These are phyloP conservation scores for Babyrousa celebensis DNA, from an alignment of 2,797 vertebrate species.

Conservation along the genomic window DNA sequence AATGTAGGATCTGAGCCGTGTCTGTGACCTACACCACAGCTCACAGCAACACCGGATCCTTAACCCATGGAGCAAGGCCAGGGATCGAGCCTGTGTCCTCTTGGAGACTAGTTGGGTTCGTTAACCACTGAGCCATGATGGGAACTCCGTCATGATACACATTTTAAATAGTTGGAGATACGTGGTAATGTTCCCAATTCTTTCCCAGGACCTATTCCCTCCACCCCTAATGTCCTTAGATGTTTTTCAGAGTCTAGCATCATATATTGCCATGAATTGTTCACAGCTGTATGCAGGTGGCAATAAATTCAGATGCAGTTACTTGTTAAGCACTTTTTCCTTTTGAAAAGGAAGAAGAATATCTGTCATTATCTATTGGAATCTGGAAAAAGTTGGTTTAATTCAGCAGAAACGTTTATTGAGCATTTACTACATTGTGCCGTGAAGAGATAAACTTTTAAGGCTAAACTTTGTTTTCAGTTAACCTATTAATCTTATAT, in stretches of 20 bases:
- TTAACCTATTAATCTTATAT: slow-evolving; percentile 64
- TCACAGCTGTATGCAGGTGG: not conserved
- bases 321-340: slow-evolving; percentile 61
- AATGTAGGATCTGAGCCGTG: no score
- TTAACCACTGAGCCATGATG: no score
- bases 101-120: no score
- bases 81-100: no score
- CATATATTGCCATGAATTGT: slow-evolving; percentile 22
- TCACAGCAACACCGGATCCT: no score
- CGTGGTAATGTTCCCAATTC: slow-evolving; percentile 1
- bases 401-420: slow-evolving; percentile 54
- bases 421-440: not conserved
- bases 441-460: slow-evolving; percentile 4
- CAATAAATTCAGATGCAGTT: slow-evolving; percentile 54
- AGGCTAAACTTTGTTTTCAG: slow-evolving; percentile 6
- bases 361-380: slow-evolving; percentile 44
- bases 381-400: slow-evolving; percentile 48
- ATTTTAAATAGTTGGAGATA: slow-evolving; percentile 31
- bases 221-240: not conserved
- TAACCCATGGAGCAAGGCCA: no score
- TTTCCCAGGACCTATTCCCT: not conserved
- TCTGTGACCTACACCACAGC: no score
- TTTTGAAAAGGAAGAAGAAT: slow-evolving; percentile 44
- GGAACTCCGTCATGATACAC: not conserved
- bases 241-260: slow-evolving; percentile 20